Evolutionary conservation across 2,113 vertebrate genomes (phyloP), one percentile per base, ranked within the genome.

Genomic region (Cricetomys ansorgei): DNA sequence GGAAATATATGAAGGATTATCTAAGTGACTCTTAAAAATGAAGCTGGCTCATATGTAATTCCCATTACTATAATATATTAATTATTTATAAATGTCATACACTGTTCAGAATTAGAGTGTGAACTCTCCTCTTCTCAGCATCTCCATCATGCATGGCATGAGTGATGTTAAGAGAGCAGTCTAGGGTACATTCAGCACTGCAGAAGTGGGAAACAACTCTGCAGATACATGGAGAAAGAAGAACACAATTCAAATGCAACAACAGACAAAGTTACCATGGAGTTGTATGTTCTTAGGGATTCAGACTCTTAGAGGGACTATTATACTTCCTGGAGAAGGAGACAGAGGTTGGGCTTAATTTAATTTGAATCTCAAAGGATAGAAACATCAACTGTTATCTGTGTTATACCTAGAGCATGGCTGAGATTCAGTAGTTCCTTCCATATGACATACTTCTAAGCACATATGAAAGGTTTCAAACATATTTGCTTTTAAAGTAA

Each of bases 11-110:
- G 0, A 13, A 23, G 5, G 15, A 11, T 55, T n/a, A 43, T 13
- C 43, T 48, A 64, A 87, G 29, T 88, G 75, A 21, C 89, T 91
- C 90, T 88, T 84, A 59, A 88, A 76, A 80, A 70, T 53, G 59
- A 48, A 40, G 13, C 55, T 79, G 62, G 37, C 37, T 90, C 65
- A 90, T 69, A 53, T 31, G 65, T 43, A 67, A 94, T 94, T 96
- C 79, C 76, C 53, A 88, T 76, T 94, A 75, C 83, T 79, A 90
- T 84, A 40, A 16, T 67, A 53, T 50, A 67, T 97, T 89, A 43
- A 69, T 94, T 92, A 88, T 96, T 87, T 92, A 80, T 96, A 94
- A 96, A 92, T 91, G 76, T 15, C 95, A 94, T 10, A 80, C 62
- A 1, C 80, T 84, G 2, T 55, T 62, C 53, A 72, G 67, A 96